A percentile compares a stretch with the other conserved stretches of the same genome.
Evolutionary conservation across 2,113 vertebrate genomes (phyloP).

Genomic region (Gambusia holbrooki): DNA sequence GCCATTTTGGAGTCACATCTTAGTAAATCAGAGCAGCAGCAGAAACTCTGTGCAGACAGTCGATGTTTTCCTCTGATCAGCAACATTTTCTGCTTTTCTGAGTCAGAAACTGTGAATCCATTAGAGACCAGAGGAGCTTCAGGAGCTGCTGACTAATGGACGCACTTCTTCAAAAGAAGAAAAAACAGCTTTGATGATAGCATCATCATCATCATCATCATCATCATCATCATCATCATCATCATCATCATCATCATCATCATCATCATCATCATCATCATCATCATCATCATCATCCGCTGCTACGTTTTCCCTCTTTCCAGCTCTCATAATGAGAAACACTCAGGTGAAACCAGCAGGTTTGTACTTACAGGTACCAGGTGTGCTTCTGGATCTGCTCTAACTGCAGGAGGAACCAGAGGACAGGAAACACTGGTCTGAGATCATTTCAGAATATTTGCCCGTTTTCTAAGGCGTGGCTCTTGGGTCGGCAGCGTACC

Average conservation of each 20-base stretch:
- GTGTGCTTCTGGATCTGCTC: conserved; percentile 99
- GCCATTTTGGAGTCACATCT: too few relatives aligned
- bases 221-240: not conserved
- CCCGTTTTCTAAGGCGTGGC: too few relatives aligned
- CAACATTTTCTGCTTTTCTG: not conserved
- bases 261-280: too few relatives aligned
- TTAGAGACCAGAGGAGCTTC: conserved; percentile 16
- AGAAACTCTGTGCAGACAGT: too few relatives aligned
- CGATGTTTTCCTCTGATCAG: not conserved
- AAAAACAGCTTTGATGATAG: not conserved
- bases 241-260: not conserved
- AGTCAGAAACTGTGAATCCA: conserved; percentile 4
- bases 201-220: not conserved
- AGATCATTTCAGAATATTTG: not conserved
- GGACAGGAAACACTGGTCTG: conserved; percentile 5
- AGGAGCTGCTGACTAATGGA: conserved; percentile 27
- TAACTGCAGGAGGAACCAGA: conserved; percentile 85
- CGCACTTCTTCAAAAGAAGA: not conserved
- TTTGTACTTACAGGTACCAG: conserved; percentile 97
- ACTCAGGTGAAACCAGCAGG: not conserved
- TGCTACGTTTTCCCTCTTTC: not conserved
- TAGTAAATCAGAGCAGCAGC: too few relatives aligned
- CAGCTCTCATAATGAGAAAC: not conserved
- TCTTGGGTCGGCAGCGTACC: conserved; percentile 68
- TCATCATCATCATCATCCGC: not conserved